phyloP scores from a whole-genome alignment of 2,888 invertebrate genomes.

The Scaptomyza flava region DNA sequence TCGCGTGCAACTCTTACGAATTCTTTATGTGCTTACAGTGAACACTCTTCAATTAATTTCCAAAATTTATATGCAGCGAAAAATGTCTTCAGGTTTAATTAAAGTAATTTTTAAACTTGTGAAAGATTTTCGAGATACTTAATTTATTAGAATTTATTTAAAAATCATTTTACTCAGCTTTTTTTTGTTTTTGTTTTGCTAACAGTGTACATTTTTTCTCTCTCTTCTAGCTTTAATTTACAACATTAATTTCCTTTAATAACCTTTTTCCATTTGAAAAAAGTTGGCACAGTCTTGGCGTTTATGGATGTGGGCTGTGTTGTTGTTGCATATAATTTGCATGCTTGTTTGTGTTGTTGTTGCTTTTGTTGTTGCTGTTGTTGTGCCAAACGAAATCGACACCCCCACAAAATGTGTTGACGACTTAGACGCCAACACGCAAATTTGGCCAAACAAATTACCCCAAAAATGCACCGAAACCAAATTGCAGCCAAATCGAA shows the following conservation, averaged over 20 bases:
- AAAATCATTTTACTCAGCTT: too few species aligned
- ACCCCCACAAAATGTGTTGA: constrained; percentile 61
- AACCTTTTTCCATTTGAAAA: constrained; percentile 24
- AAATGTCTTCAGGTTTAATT: too few species aligned
- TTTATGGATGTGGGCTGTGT: constrained; percentile 30
- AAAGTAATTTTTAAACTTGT: too few species aligned
- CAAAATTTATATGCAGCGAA: too few species aligned
- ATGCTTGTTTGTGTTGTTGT: constrained; percentile 21
- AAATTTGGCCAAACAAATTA: constrained; percentile 73
- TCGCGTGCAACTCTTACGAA: constrained; percentile 38
- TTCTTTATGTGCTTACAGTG: constrained; percentile 11
- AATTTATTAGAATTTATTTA: too few species aligned
- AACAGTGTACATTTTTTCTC: too few species aligned
- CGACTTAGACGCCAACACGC: constrained; percentile 68
- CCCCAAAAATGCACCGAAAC: constrained; percentile 57
- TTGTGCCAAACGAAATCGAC: constrained; percentile 46
- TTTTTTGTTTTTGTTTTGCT: too few species aligned
- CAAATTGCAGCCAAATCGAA: constrained; percentile 57
- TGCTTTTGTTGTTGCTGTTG: constrained; percentile 25
- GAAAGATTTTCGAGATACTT: neutral
- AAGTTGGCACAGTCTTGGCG: constrained; percentile 15
- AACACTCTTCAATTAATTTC: neutral
- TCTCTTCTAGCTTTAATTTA: constrained; percentile 2
- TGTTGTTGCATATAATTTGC: constrained; percentile 20
- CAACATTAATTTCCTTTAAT: constrained; percentile 41